Base-by-base conservation (phyloP, 1,140 invertebrate genomes). In the Melipona quadrifasciata region DNA sequence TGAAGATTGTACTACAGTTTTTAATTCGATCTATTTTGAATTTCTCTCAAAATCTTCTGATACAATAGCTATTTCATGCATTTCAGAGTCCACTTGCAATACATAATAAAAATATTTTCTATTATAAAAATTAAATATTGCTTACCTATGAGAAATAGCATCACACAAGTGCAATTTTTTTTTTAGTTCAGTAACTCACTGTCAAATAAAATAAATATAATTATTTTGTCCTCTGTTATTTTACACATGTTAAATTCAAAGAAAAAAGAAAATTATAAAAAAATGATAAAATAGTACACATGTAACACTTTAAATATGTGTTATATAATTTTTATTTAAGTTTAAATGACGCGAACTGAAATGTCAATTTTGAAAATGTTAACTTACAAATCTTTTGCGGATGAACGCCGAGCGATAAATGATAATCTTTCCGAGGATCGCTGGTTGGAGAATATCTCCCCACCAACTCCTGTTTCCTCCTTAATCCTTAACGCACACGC, bases 91-190 rank as follows among this genome's bases (percentile, higher is more conserved):
- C 34, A 31, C 17, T 67, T 10, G 2, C 8, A 21, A 34, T 21
- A 27, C 5, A 64, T 47, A 21, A 6, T 51, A 1, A 39, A 19
- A 21, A 58, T 12, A 76, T 76, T 39, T 39, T n/a, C 1, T 47
- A 11, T 24, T 34, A 16, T 21, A 2, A 19, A 6, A 34, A 57
- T 5, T 57, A 74, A 10, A 77, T 51, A 65, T 80, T 6, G 5
- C 53, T 88, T 90, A 92, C 90, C 89, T 86, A 85, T 77, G 16
- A 92, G 58, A 39, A 91, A 64, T 27, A 91, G 70, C 27, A 90
- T 70, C n/a, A 90, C 27, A 58, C 84, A 90, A 51, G 74, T 57
- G 39, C 71, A 85, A 55, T 86, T 87, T 86, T 91, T 91, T 67
- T 85, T 90, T 71, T 72, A 34, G 11, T 51, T 51, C 27, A 39